Percentiles rank a stretch among this genome's conserved stretches.
phyloP scores from a whole-genome alignment of 2,888 invertebrate genomes.

The Neoscelio sp. region DNA sequence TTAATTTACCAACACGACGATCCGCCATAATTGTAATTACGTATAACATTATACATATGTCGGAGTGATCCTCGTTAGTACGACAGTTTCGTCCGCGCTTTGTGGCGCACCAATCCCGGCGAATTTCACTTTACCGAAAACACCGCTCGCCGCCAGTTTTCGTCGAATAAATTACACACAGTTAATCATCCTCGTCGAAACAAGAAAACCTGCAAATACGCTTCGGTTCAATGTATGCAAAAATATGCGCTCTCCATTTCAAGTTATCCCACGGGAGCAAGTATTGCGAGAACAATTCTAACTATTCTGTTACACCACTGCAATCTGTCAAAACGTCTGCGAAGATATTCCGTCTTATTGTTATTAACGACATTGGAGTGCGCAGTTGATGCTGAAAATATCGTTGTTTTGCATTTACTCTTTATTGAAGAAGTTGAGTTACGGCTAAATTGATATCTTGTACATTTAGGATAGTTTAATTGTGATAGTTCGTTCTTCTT shows the following conservation, averaged over 20 bases:
- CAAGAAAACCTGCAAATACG: slow-evolving; percentile 30
- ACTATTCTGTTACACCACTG: slow-evolving; percentile 14
- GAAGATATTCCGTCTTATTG: slow-evolving; percentile 22
- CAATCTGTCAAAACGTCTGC: slow-evolving; percentile 24
- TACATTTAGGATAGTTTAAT: too few relatives aligned
- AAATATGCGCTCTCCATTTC: slow-evolving; percentile 32
- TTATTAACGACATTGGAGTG: slow-evolving; percentile 24
- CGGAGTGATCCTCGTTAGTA: not conserved
- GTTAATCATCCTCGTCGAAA: slow-evolving; percentile 19
- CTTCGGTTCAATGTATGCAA: slow-evolving; percentile 23
- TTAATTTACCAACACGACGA: slow-evolving; percentile 26
- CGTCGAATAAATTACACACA: slow-evolving; percentile 8
- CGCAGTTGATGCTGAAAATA: slow-evolving; percentile 16
- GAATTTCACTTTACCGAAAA: slow-evolving; percentile 4
- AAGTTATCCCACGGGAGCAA: slow-evolving; percentile 15
- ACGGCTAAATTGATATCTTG: too few relatives aligned
- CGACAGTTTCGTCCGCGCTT: not conserved
- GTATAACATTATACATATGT: not conserved
- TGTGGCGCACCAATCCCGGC: too few relatives aligned
- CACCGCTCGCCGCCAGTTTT: not conserved
- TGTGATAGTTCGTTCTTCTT: too few relatives aligned
- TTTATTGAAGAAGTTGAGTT: slow-evolving; percentile 12
- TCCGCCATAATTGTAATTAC: slow-evolving; percentile 20
- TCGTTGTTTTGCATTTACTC: not conserved
- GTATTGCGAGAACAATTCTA: slow-evolving; percentile 23